Percentiles rank a stretch among this genome's conserved stretches.
These are phyloP conservation scores for Julus scandinavius DNA, from an alignment of 2,888 invertebrate genomes.

Conservation along the genomic window DNA sequence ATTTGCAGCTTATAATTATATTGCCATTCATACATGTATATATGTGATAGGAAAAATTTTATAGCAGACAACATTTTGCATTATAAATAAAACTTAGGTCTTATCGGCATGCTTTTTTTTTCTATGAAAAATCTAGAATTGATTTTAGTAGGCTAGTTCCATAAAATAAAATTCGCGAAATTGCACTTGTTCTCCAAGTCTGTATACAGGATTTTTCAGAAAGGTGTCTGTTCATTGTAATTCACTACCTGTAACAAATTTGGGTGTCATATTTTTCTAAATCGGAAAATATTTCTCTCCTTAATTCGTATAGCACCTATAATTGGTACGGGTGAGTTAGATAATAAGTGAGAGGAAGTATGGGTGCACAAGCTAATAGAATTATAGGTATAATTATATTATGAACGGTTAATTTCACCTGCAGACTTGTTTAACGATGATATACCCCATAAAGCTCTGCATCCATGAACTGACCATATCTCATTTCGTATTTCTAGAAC, in stretches of 20 bases:
- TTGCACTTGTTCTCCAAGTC: too few species aligned
- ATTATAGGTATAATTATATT: slow-evolving; percentile 40
- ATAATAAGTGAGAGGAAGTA: slow-evolving; percentile 36
- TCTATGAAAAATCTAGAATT: background rate
- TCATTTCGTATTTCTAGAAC: background rate
- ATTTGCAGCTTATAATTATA: background rate
- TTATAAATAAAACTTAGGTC: background rate
- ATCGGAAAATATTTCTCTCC: background rate
- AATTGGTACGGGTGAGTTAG: slow-evolving; percentile 18
- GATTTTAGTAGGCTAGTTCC: background rate
- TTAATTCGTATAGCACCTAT: slow-evolving; percentile 19
- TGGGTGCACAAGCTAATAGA: slow-evolving; percentile 43
- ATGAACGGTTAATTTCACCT: slow-evolving; percentile 43
- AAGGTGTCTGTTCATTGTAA: background rate
- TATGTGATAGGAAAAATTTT: background rate
- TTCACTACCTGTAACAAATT: background rate
- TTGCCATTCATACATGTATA: background rate
- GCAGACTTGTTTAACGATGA: slow-evolving; percentile 31
- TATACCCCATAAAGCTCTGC: slow-evolving; percentile 35
- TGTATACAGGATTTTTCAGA: background rate
- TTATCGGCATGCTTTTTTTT: background rate
- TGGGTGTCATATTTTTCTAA: slow-evolving; percentile 5
- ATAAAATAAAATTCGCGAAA: background rate
- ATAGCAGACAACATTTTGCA: background rate
- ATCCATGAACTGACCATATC: slow-evolving; percentile 36